These are phyloP conservation scores for Dasypolia templi DNA, from an alignment of 2,888 invertebrate genomes.

Conservation along the genomic window DNA sequence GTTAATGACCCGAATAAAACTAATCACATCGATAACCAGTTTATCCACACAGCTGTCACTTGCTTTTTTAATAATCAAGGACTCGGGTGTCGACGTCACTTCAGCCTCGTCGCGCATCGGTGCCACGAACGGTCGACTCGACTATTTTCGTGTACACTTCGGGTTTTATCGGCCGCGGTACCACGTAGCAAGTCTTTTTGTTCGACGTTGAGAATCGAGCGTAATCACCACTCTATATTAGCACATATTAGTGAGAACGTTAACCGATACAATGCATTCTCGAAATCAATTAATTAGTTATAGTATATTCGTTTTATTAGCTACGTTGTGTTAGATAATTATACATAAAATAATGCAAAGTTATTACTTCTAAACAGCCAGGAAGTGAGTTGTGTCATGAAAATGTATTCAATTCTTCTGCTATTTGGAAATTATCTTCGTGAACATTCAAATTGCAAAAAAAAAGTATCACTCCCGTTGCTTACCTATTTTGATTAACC, in stretches of 20 bases:
- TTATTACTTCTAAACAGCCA: slow-evolving; percentile 7
- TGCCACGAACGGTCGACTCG: slow-evolving; percentile 76
- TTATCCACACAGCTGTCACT: slow-evolving; percentile 75
- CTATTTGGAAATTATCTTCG: slow-evolving; percentile 17
- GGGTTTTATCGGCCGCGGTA: slow-evolving; percentile 65
- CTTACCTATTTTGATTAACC: neutral
- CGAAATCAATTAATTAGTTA: slow-evolving; percentile 58
- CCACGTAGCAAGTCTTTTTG: slow-evolving; percentile 63
- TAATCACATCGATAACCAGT: slow-evolving; percentile 66
- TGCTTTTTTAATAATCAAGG: slow-evolving; percentile 80
- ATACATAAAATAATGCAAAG: slow-evolving; percentile 16
- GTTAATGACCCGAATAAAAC: slow-evolving; percentile 65
- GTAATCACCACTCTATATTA: slow-evolving; percentile 68
- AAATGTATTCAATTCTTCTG: neutral
- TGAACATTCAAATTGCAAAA: slow-evolving; percentile 4
- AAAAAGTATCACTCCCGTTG: neutral
- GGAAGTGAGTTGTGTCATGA: slow-evolving; percentile 6
- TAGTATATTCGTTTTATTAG: slow-evolving; percentile 41
- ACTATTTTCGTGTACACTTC: slow-evolving; percentile 77
- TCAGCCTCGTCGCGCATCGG: slow-evolving; percentile 76
- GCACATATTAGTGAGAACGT: slow-evolving; percentile 65
- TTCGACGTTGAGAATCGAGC: slow-evolving; percentile 59
- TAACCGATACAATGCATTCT: slow-evolving; percentile 66
- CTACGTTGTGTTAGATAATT: slow-evolving; percentile 51
- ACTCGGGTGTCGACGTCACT: slow-evolving; percentile 73